Conservation (phyloP, 2,888 invertebrate species). For the Mesodorylaimus sp. region DNA sequence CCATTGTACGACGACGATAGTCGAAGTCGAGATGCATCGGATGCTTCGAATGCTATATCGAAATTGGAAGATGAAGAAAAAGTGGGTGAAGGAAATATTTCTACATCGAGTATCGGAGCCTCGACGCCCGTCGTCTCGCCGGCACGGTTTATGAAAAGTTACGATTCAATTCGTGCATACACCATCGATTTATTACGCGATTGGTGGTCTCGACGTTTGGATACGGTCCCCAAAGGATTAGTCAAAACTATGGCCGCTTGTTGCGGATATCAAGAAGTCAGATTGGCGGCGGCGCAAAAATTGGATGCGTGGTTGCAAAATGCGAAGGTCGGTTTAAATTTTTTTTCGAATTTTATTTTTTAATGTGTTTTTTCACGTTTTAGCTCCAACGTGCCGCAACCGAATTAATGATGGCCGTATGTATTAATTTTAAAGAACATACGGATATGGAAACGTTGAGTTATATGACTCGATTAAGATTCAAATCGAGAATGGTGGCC, state of each 20-base stretch:
- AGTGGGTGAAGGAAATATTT: background rate
- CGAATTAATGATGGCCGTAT: slow-evolving; percentile 70
- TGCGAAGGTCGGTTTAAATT: slow-evolving; percentile 45
- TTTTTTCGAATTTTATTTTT: slow-evolving; percentile 5
- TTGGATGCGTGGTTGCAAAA: slow-evolving; percentile 87
- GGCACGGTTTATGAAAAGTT: background rate
- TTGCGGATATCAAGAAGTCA: slow-evolving; percentile 66
- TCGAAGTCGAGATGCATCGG: background rate
- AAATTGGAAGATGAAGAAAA: background rate
- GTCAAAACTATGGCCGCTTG: slow-evolving; percentile 63
- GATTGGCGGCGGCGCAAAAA: slow-evolving; percentile 55
- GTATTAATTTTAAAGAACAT: slow-evolving; percentile 59
- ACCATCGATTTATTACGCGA: slow-evolving; percentile 3
- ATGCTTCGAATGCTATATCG: background rate
- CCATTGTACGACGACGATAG: background rate
- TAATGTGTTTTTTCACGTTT: slow-evolving; percentile 8
- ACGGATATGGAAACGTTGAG: slow-evolving; percentile 57
- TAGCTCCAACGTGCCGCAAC: slow-evolving; percentile 43
- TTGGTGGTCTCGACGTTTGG: slow-evolving; percentile 52
- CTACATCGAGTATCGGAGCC: too few species aligned
- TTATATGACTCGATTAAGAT: slow-evolving; percentile 64
- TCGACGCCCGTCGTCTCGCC: too few species aligned
- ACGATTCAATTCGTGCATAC: background rate
- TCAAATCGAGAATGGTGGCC: slow-evolving; percentile 66
- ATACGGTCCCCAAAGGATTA: slow-evolving; percentile 60